A percentile compares a stretch with the other conserved stretches of the same genome.
Conservation (phyloP, 2,888 invertebrate genomes). For the Andrena fulva region DNA sequence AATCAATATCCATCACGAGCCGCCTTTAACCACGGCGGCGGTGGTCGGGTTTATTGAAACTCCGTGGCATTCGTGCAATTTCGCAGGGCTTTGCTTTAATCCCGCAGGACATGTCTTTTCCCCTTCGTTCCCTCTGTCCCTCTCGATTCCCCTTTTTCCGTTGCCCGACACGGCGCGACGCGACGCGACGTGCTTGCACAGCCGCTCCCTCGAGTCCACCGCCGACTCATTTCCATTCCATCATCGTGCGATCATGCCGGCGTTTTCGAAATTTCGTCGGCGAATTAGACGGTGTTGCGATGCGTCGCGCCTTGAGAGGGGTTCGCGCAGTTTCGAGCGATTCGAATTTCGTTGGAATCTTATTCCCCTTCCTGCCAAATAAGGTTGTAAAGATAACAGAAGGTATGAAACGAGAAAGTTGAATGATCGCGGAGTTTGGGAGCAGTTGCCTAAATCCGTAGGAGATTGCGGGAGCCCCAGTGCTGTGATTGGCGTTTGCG, state of each 20-base stretch:
- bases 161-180: background rate
- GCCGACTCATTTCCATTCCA: constrained; percentile 48
- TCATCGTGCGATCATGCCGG: constrained; percentile 44
- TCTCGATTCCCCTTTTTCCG: background rate
- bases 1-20: constrained; percentile 73
- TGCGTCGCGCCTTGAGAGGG: too few species aligned
- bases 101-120: constrained; percentile 74
- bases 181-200: background rate
- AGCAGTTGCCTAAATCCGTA: too few species aligned
- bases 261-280: constrained; percentile 32
- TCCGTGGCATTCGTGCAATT: constrained; percentile 78
- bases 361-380: background rate
- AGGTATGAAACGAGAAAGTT: too few species aligned
- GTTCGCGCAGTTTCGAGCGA: too few species aligned
- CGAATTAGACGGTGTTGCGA: constrained; percentile 13
- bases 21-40: constrained; percentile 60
- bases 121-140: constrained; percentile 4
- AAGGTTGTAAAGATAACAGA: background rate
- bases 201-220: background rate
- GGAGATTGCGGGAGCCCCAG: too few species aligned
- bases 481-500: background rate
- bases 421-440: too few species aligned
- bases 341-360: too few species aligned
- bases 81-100: constrained; percentile 79
- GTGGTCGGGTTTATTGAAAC: constrained; percentile 77